Percentiles rank a stretch among this genome's conserved stretches.
Evolutionary conservation across 2,888 invertebrate species (phyloP).

Genomic region (Diloba caeruleocephala): DNA sequence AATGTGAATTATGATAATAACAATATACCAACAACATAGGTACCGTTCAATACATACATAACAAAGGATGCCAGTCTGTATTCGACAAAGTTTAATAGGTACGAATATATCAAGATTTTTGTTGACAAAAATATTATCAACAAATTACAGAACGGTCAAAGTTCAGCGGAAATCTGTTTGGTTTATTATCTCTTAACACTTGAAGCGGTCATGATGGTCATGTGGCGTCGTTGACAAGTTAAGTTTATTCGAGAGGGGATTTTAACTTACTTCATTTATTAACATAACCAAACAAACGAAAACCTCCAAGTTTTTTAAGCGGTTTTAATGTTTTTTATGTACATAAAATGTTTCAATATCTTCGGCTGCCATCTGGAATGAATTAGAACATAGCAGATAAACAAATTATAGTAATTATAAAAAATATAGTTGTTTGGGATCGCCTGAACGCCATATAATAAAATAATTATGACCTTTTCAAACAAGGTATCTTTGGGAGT

Average conservation of each 20-base stretch:
- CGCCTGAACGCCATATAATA: no score
- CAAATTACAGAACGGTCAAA: slow-evolving; percentile 57
- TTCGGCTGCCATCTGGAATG: no score
- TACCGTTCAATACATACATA: slow-evolving; percentile 16
- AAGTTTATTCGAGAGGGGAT: slow-evolving; percentile 8
- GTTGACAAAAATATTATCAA: slow-evolving; percentile 59
- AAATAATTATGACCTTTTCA: no score
- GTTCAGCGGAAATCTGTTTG: slow-evolving; percentile 62
- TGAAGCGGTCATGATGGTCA: slow-evolving; percentile 33
- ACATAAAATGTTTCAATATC: no score
- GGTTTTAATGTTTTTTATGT: no score
- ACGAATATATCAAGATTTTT: slow-evolving; percentile 54
- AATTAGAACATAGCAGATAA: no score
- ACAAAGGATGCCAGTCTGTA: slow-evolving; percentile 24
- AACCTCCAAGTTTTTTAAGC: no score
- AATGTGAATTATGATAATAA: not conserved
- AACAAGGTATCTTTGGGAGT: no score
- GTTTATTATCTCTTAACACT: slow-evolving; percentile 51
- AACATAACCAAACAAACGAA: not conserved
- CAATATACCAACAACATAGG: not conserved
- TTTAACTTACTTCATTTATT: not conserved
- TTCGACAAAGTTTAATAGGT: slow-evolving; percentile 33
- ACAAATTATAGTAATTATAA: no score
- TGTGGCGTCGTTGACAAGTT: slow-evolving; percentile 16
- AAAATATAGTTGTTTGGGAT: no score